These are phyloP conservation scores for Hystrix brachyura DNA, from an alignment of 2,113 vertebrate species.

Conservation along the genomic window DNA sequence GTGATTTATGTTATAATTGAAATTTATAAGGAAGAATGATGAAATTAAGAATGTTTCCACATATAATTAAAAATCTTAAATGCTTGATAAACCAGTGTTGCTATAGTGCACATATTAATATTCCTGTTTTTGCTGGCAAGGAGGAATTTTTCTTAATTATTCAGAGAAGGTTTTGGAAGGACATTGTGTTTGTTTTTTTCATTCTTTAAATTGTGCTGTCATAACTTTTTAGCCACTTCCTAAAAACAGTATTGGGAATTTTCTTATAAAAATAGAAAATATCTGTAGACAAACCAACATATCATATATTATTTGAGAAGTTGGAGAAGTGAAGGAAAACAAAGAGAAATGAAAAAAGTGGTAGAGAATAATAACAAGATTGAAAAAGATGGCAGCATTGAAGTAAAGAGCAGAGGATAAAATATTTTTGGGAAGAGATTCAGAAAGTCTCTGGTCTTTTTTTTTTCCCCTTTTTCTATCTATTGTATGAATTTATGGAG, in stretches of 20 bases:
- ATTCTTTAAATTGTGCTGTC: neutral
- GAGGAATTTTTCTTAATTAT: neutral
- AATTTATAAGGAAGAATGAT: neutral
- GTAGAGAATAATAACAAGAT: neutral
- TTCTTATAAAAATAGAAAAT: neutral
- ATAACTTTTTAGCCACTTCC: conserved; percentile 4
- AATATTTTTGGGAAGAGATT: neutral
- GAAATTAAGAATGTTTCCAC: conserved; percentile 55
- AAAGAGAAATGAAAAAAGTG: neutral
- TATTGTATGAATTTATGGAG: neutral
- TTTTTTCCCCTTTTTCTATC: neutral
- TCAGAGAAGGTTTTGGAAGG: neutral
- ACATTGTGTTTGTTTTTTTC: neutral
- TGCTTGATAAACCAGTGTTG: neutral
- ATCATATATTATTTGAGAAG: neutral
- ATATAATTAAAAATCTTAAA: neutral
- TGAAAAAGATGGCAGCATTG: neutral
- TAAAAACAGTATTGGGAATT: conserved; percentile 5
- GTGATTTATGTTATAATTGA: conserved; percentile 17
- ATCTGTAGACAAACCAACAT: neutral
- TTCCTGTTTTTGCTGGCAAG: neutral
- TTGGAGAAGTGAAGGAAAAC: neutral
- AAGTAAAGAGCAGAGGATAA: neutral
- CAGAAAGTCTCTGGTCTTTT: neutral
- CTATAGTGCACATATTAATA: neutral